Evolutionary conservation across 2,113 vertebrate species (phyloP).

Genomic region (Promerops cafer): DNA sequence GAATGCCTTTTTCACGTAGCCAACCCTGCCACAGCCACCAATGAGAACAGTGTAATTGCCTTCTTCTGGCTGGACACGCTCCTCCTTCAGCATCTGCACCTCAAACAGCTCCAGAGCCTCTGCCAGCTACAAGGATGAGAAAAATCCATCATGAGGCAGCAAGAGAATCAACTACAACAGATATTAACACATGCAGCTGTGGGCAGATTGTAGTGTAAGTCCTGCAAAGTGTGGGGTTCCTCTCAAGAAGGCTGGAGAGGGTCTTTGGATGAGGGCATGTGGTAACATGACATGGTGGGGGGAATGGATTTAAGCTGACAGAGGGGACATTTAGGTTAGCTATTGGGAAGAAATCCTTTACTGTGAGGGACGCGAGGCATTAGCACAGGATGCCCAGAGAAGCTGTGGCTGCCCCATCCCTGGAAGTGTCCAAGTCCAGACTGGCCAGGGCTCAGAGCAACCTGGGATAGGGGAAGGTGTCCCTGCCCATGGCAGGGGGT

Average conservation of each 20-base stretch:
- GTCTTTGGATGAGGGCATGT: not conserved
- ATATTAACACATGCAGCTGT: fast-evolving
- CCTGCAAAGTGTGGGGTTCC: not conserved
- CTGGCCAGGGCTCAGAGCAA: fast-evolving
- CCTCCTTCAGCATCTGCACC: slow-evolving; percentile 84
- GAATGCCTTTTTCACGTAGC: slow-evolving; percentile 89
- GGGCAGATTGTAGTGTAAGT: not conserved
- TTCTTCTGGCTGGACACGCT: slow-evolving; percentile 81
- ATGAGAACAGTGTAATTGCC: slow-evolving; percentile 90
- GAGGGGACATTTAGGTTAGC: not conserved
- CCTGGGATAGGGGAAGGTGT: not conserved
- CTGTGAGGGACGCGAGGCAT: not conserved
- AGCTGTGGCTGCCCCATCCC: not conserved
- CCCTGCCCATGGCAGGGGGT: not conserved
- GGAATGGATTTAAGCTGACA: not conserved
- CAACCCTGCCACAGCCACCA: slow-evolving; percentile 86
- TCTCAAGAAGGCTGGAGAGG: not conserved
- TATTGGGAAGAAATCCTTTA: not conserved
- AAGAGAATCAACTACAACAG: not conserved
- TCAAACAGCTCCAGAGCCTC: slow-evolving; percentile 90
- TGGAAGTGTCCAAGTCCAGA: not conserved
- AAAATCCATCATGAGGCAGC: not conserved
- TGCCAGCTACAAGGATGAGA: slow-evolving; percentile 70
- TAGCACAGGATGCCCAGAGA: not conserved
- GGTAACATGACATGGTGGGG: not conserved